Evolutionary conservation across 2,888 invertebrate genomes (phyloP), one percentile per base, ranked within the genome.

Genomic region (Schizotus pectinicornis): DNA sequence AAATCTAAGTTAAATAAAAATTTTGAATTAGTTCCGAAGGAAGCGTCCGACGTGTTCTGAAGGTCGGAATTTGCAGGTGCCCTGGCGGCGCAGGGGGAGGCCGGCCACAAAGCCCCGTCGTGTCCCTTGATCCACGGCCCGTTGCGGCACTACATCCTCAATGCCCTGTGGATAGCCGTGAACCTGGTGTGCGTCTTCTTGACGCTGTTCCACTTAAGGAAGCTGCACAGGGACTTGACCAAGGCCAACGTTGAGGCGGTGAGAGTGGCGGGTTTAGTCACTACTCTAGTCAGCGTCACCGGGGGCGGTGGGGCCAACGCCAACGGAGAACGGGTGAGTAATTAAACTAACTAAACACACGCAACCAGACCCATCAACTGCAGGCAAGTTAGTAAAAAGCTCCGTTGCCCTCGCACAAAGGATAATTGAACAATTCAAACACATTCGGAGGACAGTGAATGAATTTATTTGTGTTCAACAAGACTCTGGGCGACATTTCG

Each of bases 111-210:
- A 70, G 86, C 91, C 0, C 92, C 93, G 7, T 89, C 90, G 51
- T 95, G 95, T 74, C 92, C 94, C 1, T 83, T 94, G 67, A 90
- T 92, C 47, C 89, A 94, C 77, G 94, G 94, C 22, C 92, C 94
- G 56, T 90, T 92, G 72, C 85, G 94, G 63, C 94, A 94, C 82
- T 94, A 94, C 80, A 92, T 95, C 59, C 88, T 95, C 67, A 94
- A 94, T 81, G 90, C 92, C 49, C 84, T 95, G 36, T 95, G 94
- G 95, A 93, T 94, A 70, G 86, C 90, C 65, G 91, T 94, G 72
- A 91, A 95, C 80, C 85, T 92, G 59, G 89, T 94, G 70, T 94
- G 94, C 80, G 89, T 94, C 48, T 85, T 88, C 47, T 83, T 94
- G 63, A 93, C 94, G 53, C 85, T 91, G 62, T 90, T 91, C 80